A percentile compares a stretch with the other conserved stretches of the same genome.
phyloP scores from a whole-genome alignment of 2,797 vertebrate genomes.

The Chlorospingus semifuscus region DNA sequence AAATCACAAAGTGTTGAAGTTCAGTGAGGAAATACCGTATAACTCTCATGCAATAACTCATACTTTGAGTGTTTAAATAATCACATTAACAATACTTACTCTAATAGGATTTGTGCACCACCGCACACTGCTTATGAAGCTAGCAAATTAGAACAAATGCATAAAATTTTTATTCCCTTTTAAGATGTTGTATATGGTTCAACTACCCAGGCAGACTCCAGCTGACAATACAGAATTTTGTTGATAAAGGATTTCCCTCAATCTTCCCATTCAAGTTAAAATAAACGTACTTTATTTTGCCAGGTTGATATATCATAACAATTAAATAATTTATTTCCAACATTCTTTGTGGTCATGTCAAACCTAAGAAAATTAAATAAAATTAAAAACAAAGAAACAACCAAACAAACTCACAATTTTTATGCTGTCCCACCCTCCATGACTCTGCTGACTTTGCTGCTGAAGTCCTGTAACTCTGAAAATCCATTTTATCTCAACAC shows the following conservation, averaged over 20 bases:
- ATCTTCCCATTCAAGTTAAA: background rate
- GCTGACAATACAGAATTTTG: background rate
- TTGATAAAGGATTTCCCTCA: background rate
- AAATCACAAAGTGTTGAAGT: background rate
- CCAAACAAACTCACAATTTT: background rate
- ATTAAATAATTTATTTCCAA: background rate
- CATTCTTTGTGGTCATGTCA: background rate
- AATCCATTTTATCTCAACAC: background rate
- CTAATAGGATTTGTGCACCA: background rate
- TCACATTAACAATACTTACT: background rate
- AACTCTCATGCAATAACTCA: background rate
- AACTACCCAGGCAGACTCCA: background rate
- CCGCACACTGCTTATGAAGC: background rate
- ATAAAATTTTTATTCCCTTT: background rate
- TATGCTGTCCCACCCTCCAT: background rate
- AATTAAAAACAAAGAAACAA: background rate
- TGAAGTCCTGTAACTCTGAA: background rate
- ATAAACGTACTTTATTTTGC: background rate
- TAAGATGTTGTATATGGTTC: background rate
- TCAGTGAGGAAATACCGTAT: background rate
- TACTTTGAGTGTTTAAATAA: background rate
- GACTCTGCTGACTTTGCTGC: background rate
- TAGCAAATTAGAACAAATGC: background rate
- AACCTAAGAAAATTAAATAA: background rate
- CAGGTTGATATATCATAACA: background rate